Evolutionary conservation across 2,888 invertebrate species (phyloP).

Genomic region (Euproctis similis): DNA sequence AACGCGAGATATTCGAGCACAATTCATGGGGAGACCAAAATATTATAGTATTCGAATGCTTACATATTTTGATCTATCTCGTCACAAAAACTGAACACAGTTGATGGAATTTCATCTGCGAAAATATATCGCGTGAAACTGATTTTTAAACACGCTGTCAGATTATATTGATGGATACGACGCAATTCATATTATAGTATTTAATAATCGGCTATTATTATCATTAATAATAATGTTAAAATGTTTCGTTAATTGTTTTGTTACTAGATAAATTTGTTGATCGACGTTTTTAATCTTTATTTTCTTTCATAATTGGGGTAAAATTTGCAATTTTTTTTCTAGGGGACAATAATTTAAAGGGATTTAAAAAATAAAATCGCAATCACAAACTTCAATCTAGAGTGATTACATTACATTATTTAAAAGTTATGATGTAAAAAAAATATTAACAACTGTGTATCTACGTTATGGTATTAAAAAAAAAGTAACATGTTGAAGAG

Average conservation of each 20-base stretch:
- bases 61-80: slow-evolving; percentile 28
- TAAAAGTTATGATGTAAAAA: slow-evolving; percentile 24
- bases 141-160: slow-evolving; percentile 56
- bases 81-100: slow-evolving; percentile 69
- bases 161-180: slow-evolving; percentile 56
- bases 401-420: slow-evolving; percentile 73
- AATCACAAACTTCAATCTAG: slow-evolving; percentile 38
- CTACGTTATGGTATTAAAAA: not conserved
- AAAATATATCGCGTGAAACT: slow-evolving; percentile 14
- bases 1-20: slow-evolving; percentile 31
- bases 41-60: slow-evolving; percentile 24
- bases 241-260: slow-evolving; percentile 49
- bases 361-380: slow-evolving; percentile 13
- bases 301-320: slow-evolving; percentile 12
- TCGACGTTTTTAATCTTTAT: slow-evolving; percentile 20
- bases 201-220: slow-evolving; percentile 50
- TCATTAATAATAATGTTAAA: slow-evolving; percentile 37
- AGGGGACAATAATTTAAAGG: slow-evolving; percentile 10
- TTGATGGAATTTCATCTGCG: slow-evolving; percentile 33
- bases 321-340: slow-evolving; percentile 7
- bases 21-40: slow-evolving; percentile 15
- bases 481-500: not conserved
- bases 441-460: slow-evolving; percentile 12
- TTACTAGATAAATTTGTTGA: slow-evolving; percentile 53
- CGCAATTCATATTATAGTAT: slow-evolving; percentile 37